Base-by-base conservation (phyloP, 1,140 invertebrate species). In the Drosophila suzukii region DNA sequence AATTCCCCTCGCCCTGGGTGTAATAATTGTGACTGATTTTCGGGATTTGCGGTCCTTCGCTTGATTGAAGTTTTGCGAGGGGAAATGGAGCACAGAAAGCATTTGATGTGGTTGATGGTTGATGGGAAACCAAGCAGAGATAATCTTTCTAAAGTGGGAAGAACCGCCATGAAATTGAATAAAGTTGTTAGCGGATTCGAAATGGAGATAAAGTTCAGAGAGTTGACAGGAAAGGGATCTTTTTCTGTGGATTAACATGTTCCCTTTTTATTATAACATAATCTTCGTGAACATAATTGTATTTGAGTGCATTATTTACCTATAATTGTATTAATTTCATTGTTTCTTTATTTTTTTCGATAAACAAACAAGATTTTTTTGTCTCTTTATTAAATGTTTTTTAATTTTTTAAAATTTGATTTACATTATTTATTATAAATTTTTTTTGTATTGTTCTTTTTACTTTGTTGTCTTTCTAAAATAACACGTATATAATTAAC, bases 1-100 rank as follows among this genome's bases (percentile, higher is more conserved):
- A 32, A 32, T 24, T 17, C 24, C 15, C 39, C 8, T 13, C 43
- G 38, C 46, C 47, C 46, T 30, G 57, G 67, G 66, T 73, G 84
- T 72, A 73, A 86, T 88, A 88, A 88, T 83, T 86, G 79, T 67
- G 53, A 83, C 75, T 73, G 83, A 83, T 88, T 88, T 82, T 77
- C 54, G 62, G 82, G 68, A 63, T 67, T 65, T 62, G 73, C 34
- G 73, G 61, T 56, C 66, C 51, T 41, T 46, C 10, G 63, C 46
- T 63, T 58, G 58, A 61, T 66, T 81, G 50, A 86, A 86, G 78
- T 84, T 86, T 36, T 58, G 61, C 55, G 47, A 36, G 65, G 11
- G 4, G 61, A 38, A 67, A 30, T 44, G 20, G 38, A 43, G 41
- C 50, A 39, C 24, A 27, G 6, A 60, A 56, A 34, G 49, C 67